These are phyloP conservation scores for Leptopilina drosophilae DNA, from an alignment of 2,888 invertebrate species.

Conservation along the genomic window DNA sequence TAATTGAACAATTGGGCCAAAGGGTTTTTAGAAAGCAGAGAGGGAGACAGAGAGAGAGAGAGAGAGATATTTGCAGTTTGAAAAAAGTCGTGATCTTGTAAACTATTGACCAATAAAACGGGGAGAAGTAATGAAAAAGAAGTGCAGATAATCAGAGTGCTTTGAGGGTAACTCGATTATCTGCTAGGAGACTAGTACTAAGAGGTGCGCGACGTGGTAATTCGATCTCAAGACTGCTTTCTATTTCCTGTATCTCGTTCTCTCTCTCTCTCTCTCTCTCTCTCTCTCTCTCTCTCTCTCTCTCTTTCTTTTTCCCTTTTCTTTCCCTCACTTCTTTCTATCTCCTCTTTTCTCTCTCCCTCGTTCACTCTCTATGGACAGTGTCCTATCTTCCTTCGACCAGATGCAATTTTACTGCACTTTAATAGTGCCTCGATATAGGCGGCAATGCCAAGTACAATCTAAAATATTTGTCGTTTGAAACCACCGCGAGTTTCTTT, in stretches of 20 bases:
- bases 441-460: slow-evolving; percentile 55
- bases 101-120: background rate
- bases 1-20: too few relatives aligned
- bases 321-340: background rate
- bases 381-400: slow-evolving; percentile 17
- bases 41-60: background rate
- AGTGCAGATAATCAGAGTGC: slow-evolving; percentile 24
- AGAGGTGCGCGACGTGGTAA: slow-evolving; percentile 9
- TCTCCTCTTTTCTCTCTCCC: too few relatives aligned
- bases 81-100: slow-evolving; percentile 3
- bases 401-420: slow-evolving; percentile 57
- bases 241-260: background rate
- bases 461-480: slow-evolving; percentile 60
- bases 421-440: slow-evolving; percentile 62
- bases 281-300: background rate
- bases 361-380: too few relatives aligned
- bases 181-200: slow-evolving; percentile 13
- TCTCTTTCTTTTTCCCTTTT: too few relatives aligned
- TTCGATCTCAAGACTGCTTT: slow-evolving; percentile 31
- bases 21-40: too few relatives aligned
- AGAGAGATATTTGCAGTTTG: background rate
- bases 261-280: background rate
- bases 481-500: slow-evolving; percentile 1
- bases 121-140: background rate
- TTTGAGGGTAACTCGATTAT: slow-evolving; percentile 35